Conservation (phyloP, 2,888 invertebrate genomes). For the Chloroclystis v-ata region DNA sequence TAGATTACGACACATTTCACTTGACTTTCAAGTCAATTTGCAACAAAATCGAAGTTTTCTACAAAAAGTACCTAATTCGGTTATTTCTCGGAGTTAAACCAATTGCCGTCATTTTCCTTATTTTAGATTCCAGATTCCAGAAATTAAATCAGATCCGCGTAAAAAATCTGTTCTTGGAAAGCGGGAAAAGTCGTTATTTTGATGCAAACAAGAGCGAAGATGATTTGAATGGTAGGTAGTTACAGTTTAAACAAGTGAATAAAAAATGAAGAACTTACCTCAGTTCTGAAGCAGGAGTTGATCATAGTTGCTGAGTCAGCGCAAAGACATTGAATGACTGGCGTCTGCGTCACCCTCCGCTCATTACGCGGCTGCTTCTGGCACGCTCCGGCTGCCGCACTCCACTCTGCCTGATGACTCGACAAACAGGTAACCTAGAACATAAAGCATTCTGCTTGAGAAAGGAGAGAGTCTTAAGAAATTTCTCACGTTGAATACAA, state of each 20-base stretch:
- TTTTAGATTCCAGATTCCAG: slow-evolving; percentile 1
- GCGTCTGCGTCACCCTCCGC: slow-evolving; percentile 49
- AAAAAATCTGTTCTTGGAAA: not conserved
- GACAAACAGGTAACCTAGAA: slow-evolving; percentile 14
- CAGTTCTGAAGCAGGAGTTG: slow-evolving; percentile 12
- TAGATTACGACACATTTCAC: too few species aligned
- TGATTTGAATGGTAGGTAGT: too few species aligned
- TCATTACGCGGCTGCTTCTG: slow-evolving; percentile 51
- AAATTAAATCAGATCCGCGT: not conserved
- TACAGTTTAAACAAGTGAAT: not conserved
- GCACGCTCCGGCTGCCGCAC: slow-evolving; percentile 30
- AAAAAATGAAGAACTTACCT: slow-evolving; percentile 16
- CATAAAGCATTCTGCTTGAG: not conserved
- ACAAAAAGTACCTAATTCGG: not conserved
- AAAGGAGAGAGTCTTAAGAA: not conserved
- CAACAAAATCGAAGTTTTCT: not conserved
- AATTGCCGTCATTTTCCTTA: not conserved
- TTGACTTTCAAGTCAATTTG: not conserved
- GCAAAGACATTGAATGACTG: slow-evolving; percentile 41
- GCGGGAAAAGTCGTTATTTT: not conserved
- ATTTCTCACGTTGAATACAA: too few species aligned
- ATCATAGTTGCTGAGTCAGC: slow-evolving; percentile 37
- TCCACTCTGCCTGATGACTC: slow-evolving; percentile 19
- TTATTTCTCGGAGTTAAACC: not conserved
- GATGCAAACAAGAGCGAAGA: not conserved